phyloP scores from a whole-genome alignment of 2,113 vertebrate genomes.

The Gracilinanus agilis region DNA sequence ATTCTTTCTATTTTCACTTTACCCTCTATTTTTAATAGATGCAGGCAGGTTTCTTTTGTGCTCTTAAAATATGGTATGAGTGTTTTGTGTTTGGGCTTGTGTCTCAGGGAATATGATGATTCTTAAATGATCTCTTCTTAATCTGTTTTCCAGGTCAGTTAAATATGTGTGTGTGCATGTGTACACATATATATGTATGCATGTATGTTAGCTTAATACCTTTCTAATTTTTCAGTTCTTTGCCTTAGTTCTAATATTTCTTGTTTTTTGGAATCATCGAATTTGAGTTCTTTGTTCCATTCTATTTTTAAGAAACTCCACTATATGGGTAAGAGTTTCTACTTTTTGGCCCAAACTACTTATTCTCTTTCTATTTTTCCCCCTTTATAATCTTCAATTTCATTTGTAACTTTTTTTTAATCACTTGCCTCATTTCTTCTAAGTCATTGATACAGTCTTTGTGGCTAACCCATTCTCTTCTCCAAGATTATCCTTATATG shows the following conservation, averaged over 20 bases:
- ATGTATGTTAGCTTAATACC: neutral
- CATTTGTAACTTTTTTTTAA: neutral
- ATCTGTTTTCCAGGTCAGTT: no score
- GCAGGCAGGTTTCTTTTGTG: neutral
- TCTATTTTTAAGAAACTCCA: neutral
- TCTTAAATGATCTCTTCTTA: no score
- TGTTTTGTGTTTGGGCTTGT: no score
- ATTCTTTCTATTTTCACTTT: neutral
- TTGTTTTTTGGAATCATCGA: neutral
- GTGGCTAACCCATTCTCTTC: neutral
- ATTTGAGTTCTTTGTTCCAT: neutral
- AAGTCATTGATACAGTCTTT: neutral
- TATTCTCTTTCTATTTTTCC: neutral
- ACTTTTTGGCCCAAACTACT: neutral
- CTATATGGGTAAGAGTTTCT: neutral
- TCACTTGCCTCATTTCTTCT: neutral
- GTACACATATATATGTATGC: no score
- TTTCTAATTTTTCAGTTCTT: neutral
- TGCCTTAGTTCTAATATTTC: neutral
- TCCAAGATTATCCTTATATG: neutral
- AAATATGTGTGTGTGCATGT: no score
- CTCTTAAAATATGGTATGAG: no score
- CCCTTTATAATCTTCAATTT: neutral
- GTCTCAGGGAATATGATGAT: no score
- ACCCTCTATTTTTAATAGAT: neutral